Base-by-base conservation (phyloP, 2,113 vertebrate species). In the Xyrauchen texanus region DNA sequence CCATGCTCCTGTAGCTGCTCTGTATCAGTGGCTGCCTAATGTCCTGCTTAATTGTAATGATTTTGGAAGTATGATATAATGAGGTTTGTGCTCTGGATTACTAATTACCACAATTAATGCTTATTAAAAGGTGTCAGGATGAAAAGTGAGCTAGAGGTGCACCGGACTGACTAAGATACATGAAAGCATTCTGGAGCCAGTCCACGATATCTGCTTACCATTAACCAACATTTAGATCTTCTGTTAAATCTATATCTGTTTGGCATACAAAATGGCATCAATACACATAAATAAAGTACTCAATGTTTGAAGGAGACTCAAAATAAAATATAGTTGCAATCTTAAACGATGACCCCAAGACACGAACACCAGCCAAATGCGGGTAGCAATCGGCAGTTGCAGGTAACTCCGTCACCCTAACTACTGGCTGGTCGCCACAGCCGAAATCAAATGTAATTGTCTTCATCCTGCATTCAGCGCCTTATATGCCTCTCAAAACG, bases 41-140 rank as follows among this genome's bases (percentile, higher is more conserved):
- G 80, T 82, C 44, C 77, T 76, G 77, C 77, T 82, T 78, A 84
- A 84, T 75, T 53, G 13, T 78, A 80, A 84, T 78, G 82, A 68
- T 68, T 81, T 75, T 70, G 45, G 60, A 64, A 82, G 76, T 71
- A 66, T 77, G 69, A 85, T 79, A 75, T 78, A 83, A 77, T 78
- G 69, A 86, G 68, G 46, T 58, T 7, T 55, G 45, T 13, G 42
- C 65, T 77, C 52, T 0, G 58, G 65, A 80, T 76, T 73, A 79
- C 58, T 82, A 77, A 86, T 84, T 80, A 78, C 73, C 34, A 10
- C 69, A 82, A 77, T 82, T 78, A 77, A 78, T 55, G 77, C 51
- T 75, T 70, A 84, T 84, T 84, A 78, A 82, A 82, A 77, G 53
- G 34, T 82, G 77, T 74, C 77, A 75, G 46, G 51, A 68, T 80